Conservation (phyloP, 2,888 invertebrate genomes). For the Hydriomena furcata region DNA sequence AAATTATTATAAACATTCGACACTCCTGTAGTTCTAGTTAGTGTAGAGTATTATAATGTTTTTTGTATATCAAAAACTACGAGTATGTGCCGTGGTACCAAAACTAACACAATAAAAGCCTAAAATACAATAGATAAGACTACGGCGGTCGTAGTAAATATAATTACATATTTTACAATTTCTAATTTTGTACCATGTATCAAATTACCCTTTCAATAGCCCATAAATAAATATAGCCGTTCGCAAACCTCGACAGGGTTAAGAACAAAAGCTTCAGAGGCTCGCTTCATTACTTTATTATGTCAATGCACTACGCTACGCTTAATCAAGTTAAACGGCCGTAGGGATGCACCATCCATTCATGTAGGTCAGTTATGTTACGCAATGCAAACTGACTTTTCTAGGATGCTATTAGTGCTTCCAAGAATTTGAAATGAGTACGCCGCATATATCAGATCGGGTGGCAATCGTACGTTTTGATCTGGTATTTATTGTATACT, state of each 20-base stretch:
- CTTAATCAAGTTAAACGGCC: constrained; percentile 64
- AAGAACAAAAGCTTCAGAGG: constrained; percentile 7
- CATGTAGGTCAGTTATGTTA: constrained; percentile 67
- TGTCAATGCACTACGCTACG: constrained; percentile 50
- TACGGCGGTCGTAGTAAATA: too few relatives aligned
- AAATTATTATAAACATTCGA: too few relatives aligned
- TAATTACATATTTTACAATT: background rate
- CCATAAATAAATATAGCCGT: background rate
- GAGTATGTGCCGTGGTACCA: too few relatives aligned
- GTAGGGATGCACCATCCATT: constrained; percentile 58
- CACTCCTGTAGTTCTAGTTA: too few relatives aligned
- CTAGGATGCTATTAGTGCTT: constrained; percentile 14
- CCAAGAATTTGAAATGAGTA: constrained; percentile 19
- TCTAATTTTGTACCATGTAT: background rate
- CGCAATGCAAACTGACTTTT: constrained; percentile 17
- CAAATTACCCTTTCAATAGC: too few relatives aligned
- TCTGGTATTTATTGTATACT: too few relatives aligned
- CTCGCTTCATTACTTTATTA: constrained; percentile 42
- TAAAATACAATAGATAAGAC: too few relatives aligned
- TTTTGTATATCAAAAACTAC: too few relatives aligned
- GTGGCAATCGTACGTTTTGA: too few relatives aligned
- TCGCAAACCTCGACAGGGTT: background rate
- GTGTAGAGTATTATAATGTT: too few relatives aligned
- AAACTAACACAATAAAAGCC: too few relatives aligned
- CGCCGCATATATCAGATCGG: constrained; percentile 2